These are phyloP conservation scores for Myotis myotis DNA, from an alignment of 2,797 vertebrate genomes.

Conservation along the genomic window DNA sequence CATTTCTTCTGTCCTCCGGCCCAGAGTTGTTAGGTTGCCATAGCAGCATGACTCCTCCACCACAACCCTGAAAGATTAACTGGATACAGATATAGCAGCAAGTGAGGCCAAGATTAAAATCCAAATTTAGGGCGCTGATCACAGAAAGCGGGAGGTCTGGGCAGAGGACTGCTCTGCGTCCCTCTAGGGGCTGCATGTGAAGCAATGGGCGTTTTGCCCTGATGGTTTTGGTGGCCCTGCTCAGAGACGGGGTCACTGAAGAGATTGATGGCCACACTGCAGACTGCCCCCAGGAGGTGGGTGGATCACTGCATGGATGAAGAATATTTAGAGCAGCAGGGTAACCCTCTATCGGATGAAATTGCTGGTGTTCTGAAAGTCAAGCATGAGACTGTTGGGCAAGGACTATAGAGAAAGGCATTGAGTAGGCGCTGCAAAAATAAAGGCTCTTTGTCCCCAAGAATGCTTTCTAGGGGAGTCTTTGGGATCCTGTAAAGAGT, in stretches of 20 bases:
- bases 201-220: neutral
- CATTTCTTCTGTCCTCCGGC: conserved; percentile 52
- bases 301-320: no score
- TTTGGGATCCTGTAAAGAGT: neutral
- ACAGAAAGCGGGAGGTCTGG: conserved; percentile 50
- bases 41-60: conserved; percentile 67
- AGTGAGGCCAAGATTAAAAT: conserved; percentile 71
- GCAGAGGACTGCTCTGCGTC: neutral
- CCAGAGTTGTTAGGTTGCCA: conserved; percentile 70
- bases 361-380: neutral
- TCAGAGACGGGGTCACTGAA: neutral
- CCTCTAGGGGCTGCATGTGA: neutral
- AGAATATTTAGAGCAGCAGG: neutral
- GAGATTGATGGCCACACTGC: neutral
- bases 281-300: neutral
- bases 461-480: neutral
- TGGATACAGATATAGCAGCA: conserved; percentile 76
- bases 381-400: neutral
- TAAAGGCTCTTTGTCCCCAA: neutral
- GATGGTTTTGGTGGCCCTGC: neutral
- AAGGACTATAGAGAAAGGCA: neutral
- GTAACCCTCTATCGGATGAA: neutral
- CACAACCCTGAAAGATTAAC: conserved; percentile 76
- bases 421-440: neutral
- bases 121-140: conserved; percentile 69